Conservation (phyloP, 1,140 invertebrate genomes). For the Latrodectus geometricus region DNA sequence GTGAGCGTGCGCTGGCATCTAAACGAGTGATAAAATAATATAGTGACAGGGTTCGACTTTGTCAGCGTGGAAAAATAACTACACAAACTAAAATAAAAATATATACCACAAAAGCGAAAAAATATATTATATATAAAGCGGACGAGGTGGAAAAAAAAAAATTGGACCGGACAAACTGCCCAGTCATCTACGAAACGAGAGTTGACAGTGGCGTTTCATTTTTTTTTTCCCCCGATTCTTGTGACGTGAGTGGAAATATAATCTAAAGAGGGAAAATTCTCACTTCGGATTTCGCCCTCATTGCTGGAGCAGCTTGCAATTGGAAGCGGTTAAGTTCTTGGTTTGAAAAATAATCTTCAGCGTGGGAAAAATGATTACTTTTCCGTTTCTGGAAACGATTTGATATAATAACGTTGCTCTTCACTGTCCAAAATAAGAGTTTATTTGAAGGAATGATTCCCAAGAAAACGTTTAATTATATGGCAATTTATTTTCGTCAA, state of each 20-base stretch:
- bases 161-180: constrained; percentile 40
- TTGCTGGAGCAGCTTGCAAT: background rate
- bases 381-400: too few relatives aligned
- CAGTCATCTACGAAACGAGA: constrained; percentile 16
- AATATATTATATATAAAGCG: constrained; percentile 8
- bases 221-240: background rate
- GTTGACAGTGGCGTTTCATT: constrained; percentile 18
- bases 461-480: too few relatives aligned
- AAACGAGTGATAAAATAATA: constrained; percentile 28
- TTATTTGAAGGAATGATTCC: too few relatives aligned
- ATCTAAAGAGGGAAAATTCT: background rate
- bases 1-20: constrained; percentile 24
- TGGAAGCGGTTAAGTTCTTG: background rate
- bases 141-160: constrained; percentile 13
- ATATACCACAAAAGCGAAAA: constrained; percentile 1
- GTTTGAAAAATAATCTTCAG: too few relatives aligned
- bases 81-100: background rate
- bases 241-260: background rate
- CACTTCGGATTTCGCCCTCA: background rate
- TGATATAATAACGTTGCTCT: too few relatives aligned
- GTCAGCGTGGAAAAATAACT: background rate
- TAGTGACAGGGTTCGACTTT: background rate
- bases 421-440: too few relatives aligned
- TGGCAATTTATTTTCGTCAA: too few relatives aligned
- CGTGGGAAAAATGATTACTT: too few relatives aligned